Percentiles rank a stretch among this genome's conserved stretches.
phyloP scores from a whole-genome alignment of 2,113 vertebrate species.

The Carlito syrichta region DNA sequence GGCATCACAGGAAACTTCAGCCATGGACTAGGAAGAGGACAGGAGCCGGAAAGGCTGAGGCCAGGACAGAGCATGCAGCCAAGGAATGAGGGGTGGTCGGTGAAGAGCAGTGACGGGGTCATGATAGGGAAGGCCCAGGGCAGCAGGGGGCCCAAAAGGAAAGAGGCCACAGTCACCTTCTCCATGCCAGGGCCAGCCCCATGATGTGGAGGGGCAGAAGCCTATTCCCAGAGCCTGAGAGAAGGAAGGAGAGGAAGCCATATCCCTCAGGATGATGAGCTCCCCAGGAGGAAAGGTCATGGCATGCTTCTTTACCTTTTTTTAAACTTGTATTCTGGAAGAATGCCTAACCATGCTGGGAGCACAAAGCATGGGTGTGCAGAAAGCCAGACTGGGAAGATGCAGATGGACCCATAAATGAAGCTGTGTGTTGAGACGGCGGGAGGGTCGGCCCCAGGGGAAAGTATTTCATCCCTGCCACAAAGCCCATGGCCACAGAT shows the following conservation, averaged over 20 bases:
- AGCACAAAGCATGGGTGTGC: background rate
- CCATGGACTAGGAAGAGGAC: no score
- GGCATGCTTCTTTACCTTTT: background rate
- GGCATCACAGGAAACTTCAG: no score
- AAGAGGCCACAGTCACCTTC: background rate
- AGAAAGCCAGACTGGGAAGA: rapidly evolving
- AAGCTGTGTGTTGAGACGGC: rapidly evolving
- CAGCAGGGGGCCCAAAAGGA: rapidly evolving
- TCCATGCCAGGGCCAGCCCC: background rate
- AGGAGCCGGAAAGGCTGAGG: background rate
- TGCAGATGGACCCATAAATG: rapidly evolving
- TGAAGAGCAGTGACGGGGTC: background rate
- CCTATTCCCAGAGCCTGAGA: background rate
- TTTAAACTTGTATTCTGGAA: background rate
- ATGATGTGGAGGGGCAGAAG: rapidly evolving
- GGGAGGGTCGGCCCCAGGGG: rapidly evolving
- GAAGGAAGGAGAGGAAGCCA: no score
- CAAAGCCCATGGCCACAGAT: background rate
- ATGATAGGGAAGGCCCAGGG: background rate
- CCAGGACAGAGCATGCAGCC: background rate
- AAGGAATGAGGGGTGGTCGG: background rate
- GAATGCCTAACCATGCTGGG: background rate
- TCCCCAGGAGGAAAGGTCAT: rapidly evolving
- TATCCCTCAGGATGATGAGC: rapidly evolving
- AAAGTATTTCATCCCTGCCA: rapidly evolving